A percentile compares a stretch with the other conserved stretches of the same genome.
Conservation (phyloP, 2,888 invertebrate genomes). For the Plebejus anna region DNA sequence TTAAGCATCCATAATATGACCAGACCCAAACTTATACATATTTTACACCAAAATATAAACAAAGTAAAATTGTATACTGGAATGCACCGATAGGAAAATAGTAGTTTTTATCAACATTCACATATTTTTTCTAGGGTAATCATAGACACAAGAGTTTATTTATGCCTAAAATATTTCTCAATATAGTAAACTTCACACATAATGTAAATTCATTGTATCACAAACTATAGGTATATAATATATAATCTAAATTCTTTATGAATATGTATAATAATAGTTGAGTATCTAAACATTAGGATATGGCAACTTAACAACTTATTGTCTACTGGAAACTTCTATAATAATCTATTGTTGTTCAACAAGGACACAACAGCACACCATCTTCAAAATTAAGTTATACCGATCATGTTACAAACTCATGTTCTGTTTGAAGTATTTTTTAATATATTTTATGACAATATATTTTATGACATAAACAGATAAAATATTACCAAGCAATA, state of each 20-base stretch:
- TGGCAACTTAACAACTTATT: conserved; percentile 79
- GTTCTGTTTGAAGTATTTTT: not conserved
- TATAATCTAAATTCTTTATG: conserved; percentile 68
- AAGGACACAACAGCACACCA: conserved; percentile 21
- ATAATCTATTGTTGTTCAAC: conserved; percentile 34
- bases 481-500: not conserved
- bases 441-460: not conserved
- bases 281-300: conserved; percentile 78
- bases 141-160: conserved; percentile 22
- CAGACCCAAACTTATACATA: conserved; percentile 2
- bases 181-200: conserved; percentile 50
- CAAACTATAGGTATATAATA: conserved; percentile 69
- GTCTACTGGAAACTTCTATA: conserved; percentile 69
- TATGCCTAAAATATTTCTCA: conserved; percentile 24
- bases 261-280: conserved; percentile 67
- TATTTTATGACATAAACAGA: not conserved
- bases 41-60: not conserved
- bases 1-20: not conserved
- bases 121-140: conserved; percentile 1
- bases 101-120: not conserved
- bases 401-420: not conserved
- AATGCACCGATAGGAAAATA: conserved; percentile 10
- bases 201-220: conserved; percentile 78
- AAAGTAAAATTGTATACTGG: not conserved
- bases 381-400: conserved; percentile 1